Evolutionary conservation across 2,113 vertebrate genomes (phyloP).

Genomic region (Brevimyrus niger): DNA sequence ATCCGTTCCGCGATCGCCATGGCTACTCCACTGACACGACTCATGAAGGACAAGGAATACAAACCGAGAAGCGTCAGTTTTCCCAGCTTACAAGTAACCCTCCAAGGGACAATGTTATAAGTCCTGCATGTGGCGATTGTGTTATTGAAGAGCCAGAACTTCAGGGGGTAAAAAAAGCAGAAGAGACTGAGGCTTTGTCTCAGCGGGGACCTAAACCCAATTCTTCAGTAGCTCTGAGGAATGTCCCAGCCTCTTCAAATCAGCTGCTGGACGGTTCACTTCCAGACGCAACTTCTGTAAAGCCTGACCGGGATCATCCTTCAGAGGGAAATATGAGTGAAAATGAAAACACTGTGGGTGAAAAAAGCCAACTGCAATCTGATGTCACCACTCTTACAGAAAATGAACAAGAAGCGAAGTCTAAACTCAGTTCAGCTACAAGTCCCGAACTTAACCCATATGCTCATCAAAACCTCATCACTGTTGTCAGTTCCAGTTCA

Average conservation of each 20-base stretch:
- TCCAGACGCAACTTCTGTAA: conserved; percentile 60
- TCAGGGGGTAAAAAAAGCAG: conserved; percentile 48
- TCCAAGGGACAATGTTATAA: conserved; percentile 61
- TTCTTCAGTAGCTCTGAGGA: conserved; percentile 68
- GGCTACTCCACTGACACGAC: conserved; percentile 58
- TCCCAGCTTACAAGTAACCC: conserved; percentile 40
- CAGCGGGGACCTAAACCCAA: conserved; percentile 64
- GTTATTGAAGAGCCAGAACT: conserved; percentile 63
- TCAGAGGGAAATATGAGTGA: conserved; percentile 36
- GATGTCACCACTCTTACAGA: conserved; percentile 33
- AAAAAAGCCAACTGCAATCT: conserved; percentile 40
- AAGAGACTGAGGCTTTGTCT: conserved; percentile 40
- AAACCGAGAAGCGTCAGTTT: not conserved
- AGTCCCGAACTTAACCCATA: conserved; percentile 31
- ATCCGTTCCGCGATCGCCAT: conserved; percentile 56
- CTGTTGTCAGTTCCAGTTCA: conserved; percentile 31
- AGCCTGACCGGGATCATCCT: conserved; percentile 50
- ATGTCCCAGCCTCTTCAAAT: conserved; percentile 84
- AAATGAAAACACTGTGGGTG: conserved; percentile 43
- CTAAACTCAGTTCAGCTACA: conserved; percentile 35
- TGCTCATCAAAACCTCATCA: conserved; percentile 32
- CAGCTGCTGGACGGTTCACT: conserved; percentile 85
- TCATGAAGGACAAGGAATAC: conserved; percentile 54
- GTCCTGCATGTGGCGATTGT: conserved; percentile 65
- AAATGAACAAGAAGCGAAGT: conserved; percentile 44